Evolutionary conservation across 2,888 invertebrate species (phyloP), one percentile per base, ranked within the genome.

Genomic region (Troides aeacus): DNA sequence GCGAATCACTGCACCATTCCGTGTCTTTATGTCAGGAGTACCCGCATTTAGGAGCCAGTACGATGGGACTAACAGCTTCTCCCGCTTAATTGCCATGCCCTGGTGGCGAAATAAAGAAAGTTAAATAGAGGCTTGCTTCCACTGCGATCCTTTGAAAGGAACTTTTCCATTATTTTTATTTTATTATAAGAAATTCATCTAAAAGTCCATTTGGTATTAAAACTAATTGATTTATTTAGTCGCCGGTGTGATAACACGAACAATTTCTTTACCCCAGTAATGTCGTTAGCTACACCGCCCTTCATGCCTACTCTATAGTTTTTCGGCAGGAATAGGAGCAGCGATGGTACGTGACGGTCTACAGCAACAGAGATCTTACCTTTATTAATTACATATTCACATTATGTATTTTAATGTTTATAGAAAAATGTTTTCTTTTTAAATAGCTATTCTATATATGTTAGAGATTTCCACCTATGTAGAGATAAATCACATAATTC

Each of bases 21-120:
- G 72, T 76, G 79, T 77, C 81, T 84, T 81, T 81, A 83, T 79
- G 82, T 84, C 80, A 79, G 81, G 76, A 75, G 76, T 77, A 80
- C 77, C 75, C 81, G 78, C 81, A 78, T 81, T 83, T 81, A 81
- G 81, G 72, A 83, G 81, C 77, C 78, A 79, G 78, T 81, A 77
- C 78, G 77, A 78, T 79, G 81, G 78, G 79, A 76, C 81, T 76
- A 80, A 81, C 81, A 82, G 77, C 79, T 81, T 81, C 79, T 75
- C 79, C 78, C 76, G 73, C 84, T 86, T 89, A 89, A 89, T 89
- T 89, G 88, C 84, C 83, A 81, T 84, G 82, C 84, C 82, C 82
- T 81, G 77, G 79, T 78, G 79, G 76, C 75, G 76, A 80, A 85
- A 84, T 82, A 84, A 87, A 87, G 62, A 86, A 84, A 78, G 76